These are phyloP conservation scores for Crossoptilon crossoptilon DNA, from an alignment of 2,797 vertebrate genomes.

Conservation along the genomic window DNA sequence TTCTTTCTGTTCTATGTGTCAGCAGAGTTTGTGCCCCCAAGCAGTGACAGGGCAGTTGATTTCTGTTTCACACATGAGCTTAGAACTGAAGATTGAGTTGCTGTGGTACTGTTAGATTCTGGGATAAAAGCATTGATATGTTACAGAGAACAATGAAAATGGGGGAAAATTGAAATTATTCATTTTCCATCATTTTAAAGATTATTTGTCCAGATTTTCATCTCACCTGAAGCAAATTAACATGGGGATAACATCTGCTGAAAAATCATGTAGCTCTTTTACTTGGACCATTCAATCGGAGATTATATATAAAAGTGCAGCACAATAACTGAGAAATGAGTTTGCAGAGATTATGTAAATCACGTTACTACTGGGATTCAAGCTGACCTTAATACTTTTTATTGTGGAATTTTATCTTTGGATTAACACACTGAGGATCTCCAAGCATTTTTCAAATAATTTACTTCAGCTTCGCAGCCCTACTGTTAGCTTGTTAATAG, in stretches of 20 bases:
- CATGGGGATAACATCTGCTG: background rate
- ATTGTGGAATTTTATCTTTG: background rate
- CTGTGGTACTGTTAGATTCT: background rate
- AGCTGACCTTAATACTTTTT: background rate
- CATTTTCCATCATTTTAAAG: background rate
- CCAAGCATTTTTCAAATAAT: background rate
- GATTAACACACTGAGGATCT: slow-evolving; percentile 18
- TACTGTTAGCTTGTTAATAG: background rate
- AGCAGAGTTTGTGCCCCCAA: background rate
- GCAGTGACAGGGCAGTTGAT: background rate
- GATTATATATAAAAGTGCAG: background rate
- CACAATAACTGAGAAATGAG: background rate
- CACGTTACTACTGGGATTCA: background rate
- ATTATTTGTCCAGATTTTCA: background rate
- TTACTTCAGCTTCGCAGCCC: background rate
- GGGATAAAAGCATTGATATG: background rate
- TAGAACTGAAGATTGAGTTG: background rate
- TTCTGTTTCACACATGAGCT: slow-evolving; percentile 12
- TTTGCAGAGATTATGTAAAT: slow-evolving; percentile 33
- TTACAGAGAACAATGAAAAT: background rate
- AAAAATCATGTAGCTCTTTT: background rate
- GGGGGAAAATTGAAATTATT: background rate
- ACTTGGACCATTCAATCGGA: background rate
- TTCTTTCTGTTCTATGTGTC: slow-evolving; percentile 1
- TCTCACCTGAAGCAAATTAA: background rate